Base-by-base conservation (phyloP, 2,797 vertebrate genomes). In the Natrix natrix region DNA sequence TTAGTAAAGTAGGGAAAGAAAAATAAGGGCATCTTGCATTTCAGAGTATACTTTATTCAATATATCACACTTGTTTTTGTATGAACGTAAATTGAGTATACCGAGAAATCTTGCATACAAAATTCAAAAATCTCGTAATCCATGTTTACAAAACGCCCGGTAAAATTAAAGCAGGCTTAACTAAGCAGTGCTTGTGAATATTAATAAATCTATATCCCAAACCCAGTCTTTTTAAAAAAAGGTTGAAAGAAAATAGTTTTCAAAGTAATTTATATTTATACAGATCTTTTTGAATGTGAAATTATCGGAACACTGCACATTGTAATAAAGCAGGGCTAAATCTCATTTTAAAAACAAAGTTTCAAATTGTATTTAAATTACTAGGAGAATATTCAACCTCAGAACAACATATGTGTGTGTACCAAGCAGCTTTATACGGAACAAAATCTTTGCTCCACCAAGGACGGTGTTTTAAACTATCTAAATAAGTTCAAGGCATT, bases 121-220 rank as follows among this genome's bases (percentile, higher is more conserved):
- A 98, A 98, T 97, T 96, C 97, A 97, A 98, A 97, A 94, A 96
- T 96, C 96, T 95, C 96, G 91, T 98, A 98, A 98, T 98, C 96
- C 95, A 94, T 95, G 94, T 98, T 98, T 98, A 98, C 97, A 97
- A 97, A 97, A 97, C 95, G 97, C 95, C 97, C 95, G 94, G 92
- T 97, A 91, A 98, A 98, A 98, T 98, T 97, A 98, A 98, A 98
- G 96, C 95, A 97, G 97, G 97, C 97, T 98, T 98, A 98, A 97
- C 97, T 92, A 95, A 97, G 96, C 87, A 96, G 93, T 94, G 96
- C 96, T 97, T 96, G 94, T 96, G 98, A 97, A 98, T 98, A 98
- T 97, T 97, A 97, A 98, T 97, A 93, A 98, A 91, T 87, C 95
- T 95, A 96, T 96, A 96, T 96, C 96, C 95, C 97, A 98, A 98